These are phyloP conservation scores for Hemicentrotus pulcherrimus DNA, from an alignment of 35 echinoderm and acorn worm genomes.

Conservation along the genomic window DNA sequence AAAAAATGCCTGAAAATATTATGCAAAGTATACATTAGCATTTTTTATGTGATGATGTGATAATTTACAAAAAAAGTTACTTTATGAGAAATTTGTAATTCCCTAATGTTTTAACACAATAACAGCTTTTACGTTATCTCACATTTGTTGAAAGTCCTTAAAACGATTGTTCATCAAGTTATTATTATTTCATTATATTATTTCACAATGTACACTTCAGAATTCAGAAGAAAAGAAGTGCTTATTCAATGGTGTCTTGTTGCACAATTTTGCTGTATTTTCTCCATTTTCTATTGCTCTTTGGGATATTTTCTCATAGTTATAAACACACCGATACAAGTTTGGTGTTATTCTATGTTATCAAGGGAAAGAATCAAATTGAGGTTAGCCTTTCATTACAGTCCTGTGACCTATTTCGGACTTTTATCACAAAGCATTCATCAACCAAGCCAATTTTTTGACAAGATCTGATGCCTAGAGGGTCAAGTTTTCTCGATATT, in stretches of 20 bases:
- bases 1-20: too few relatives aligned
- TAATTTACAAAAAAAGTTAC: too few relatives aligned
- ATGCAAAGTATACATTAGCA: too few relatives aligned
- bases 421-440: not conserved
- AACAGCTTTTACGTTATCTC: too few relatives aligned
- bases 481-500: conserved; percentile 1
- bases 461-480: not conserved
- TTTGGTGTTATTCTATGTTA: conserved; percentile 5
- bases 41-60: too few relatives aligned
- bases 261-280: not conserved
- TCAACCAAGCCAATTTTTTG: not conserved
- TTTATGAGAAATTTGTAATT: too few relatives aligned
- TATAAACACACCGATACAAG: not conserved
- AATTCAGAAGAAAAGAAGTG: not conserved
- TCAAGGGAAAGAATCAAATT: not conserved
- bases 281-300: not conserved
- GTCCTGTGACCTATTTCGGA: not conserved
- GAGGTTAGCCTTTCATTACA: not conserved
- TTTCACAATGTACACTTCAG: not conserved
- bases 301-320: not conserved
- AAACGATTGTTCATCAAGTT: not conserved
- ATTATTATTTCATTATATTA: not conserved
- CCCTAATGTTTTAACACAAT: too few relatives aligned
- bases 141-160: not conserved
- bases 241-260: not conserved